phyloP scores from a whole-genome alignment of 2,113 vertebrate genomes.

The Mormyrus lacerda region DNA sequence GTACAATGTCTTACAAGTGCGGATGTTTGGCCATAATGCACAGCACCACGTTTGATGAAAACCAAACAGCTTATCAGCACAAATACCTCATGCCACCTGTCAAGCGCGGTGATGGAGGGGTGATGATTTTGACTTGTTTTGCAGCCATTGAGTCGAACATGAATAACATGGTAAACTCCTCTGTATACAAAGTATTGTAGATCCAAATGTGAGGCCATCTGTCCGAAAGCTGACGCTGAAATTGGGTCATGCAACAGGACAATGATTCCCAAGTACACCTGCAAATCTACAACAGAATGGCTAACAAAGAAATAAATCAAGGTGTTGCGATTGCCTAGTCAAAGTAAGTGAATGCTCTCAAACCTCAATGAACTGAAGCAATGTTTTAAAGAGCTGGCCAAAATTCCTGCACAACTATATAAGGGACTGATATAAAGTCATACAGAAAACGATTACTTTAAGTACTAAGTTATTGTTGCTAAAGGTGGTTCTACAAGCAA shows the following conservation, averaged over 20 bases:
- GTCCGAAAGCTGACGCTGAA: not conserved
- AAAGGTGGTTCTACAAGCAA: too few species aligned
- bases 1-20: not conserved
- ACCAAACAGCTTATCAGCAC: not conserved
- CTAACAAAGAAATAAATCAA: not conserved
- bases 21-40: not conserved
- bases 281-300: not conserved
- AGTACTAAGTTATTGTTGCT: too few species aligned
- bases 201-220: not conserved
- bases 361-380: too few species aligned
- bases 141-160: not conserved
- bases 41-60: not conserved
- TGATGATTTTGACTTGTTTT: not conserved
- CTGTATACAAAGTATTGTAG: not conserved
- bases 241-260: not conserved
- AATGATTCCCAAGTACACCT: not conserved
- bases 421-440: too few species aligned
- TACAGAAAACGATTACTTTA: too few species aligned
- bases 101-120: not conserved
- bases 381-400: too few species aligned
- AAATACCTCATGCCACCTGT: too few species aligned
- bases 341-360: not conserved
- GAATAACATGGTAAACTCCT: not conserved
- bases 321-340: not conserved
- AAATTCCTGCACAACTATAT: too few species aligned